These are phyloP conservation scores for Endomychus coccineus DNA, from an alignment of 2,888 invertebrate genomes.

Conservation along the genomic window DNA sequence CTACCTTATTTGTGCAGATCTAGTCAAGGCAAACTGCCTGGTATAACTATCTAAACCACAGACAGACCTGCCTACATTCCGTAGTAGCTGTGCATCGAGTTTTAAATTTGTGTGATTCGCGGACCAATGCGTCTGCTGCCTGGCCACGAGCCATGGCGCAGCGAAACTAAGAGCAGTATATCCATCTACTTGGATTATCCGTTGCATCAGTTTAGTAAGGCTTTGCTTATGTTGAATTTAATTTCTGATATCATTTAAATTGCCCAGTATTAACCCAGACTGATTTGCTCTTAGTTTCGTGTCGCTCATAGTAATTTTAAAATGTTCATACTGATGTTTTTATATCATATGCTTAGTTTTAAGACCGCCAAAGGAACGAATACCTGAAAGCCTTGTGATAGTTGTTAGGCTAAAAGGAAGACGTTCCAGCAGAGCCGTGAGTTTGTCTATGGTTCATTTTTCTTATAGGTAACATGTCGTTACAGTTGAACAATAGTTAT, in stretches of 20 bases:
- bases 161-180: slow-evolving; percentile 37
- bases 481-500: not conserved
- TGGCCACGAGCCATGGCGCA: slow-evolving; percentile 32
- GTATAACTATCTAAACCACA: slow-evolving; percentile 14
- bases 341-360: slow-evolving; percentile 34
- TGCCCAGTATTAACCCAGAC: slow-evolving; percentile 18
- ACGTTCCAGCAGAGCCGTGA: slow-evolving; percentile 24
- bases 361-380: slow-evolving; percentile 28
- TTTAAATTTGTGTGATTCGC: slow-evolving; percentile 37
- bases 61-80: slow-evolving; percentile 41
- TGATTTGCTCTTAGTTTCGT: slow-evolving; percentile 37
- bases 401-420: slow-evolving; percentile 33
- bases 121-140: slow-evolving; percentile 42
- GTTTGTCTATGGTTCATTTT: slow-evolving; percentile 10
- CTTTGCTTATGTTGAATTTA: not conserved
- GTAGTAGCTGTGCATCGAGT: slow-evolving; percentile 39
- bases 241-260: slow-evolving; percentile 1
- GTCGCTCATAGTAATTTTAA: slow-evolving; percentile 37
- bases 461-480: not conserved
- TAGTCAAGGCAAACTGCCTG: slow-evolving; percentile 31
- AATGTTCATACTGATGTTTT: slow-evolving; percentile 38
- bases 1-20: slow-evolving; percentile 33
- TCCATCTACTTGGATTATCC: slow-evolving; percentile 1
- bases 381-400: slow-evolving; percentile 38
- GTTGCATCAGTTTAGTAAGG: not conserved